Evolutionary conservation across 2,113 vertebrate genomes (phyloP).

Genomic region (Laticauda laticaudata): DNA sequence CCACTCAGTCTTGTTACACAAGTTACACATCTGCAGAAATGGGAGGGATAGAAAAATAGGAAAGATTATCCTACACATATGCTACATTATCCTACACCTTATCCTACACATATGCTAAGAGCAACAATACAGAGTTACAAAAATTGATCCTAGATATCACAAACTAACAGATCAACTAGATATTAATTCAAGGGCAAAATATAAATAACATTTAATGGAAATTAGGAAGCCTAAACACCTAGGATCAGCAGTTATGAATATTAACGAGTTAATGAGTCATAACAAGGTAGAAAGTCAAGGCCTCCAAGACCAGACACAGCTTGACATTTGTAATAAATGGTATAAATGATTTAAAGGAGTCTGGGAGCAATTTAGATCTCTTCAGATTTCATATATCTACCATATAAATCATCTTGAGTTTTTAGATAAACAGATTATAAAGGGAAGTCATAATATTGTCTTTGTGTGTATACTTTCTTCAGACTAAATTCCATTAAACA

Average conservation of each 20-base stretch:
- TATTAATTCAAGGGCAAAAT: neutral
- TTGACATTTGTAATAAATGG: neutral
- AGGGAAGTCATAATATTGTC: neutral
- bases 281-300: neutral
- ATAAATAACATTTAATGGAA: neutral
- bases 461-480: neutral
- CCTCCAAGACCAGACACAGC: neutral
- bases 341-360: neutral
- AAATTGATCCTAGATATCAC: neutral
- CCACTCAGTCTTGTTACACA: too few species aligned
- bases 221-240: neutral
- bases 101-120: neutral
- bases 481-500: neutral
- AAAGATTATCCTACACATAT: neutral
- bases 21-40: neutral
- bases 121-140: neutral
- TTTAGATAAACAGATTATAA: neutral
- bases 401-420: neutral
- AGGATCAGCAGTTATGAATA: neutral
- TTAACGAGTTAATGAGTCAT: neutral
- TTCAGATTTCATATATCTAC: neutral
- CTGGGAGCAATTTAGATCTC: neutral
- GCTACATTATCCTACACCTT: neutral
- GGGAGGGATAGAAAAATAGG: neutral
- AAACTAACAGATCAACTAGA: neutral